Base-by-base conservation (phyloP, 2,113 vertebrate genomes). In the Saccopteryx leptura region DNA sequence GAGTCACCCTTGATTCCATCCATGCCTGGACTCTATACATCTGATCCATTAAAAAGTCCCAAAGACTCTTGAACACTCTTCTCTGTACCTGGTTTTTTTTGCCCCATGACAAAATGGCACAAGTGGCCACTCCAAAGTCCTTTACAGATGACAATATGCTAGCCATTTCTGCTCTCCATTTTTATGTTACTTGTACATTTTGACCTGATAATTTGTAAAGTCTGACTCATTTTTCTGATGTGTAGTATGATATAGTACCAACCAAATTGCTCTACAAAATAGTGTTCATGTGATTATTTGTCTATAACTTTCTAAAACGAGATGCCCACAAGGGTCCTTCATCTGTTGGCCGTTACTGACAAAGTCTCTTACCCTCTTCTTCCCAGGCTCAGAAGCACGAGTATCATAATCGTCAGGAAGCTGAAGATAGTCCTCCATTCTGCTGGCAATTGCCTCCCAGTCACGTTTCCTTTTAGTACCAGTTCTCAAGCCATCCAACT, bases 381-480 rank as follows among this genome's bases (percentile, higher is more conserved):
- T 99, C 85, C 99, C 99, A 18, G 99, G 99, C 95, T 99, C 98
- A 12, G 99, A 99, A 98, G 99, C 99, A 87, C 99, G 99, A 76
- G 99, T 99, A 87, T 99, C 99, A 96, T 99, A 99, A 97, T 99
- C 99, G 94, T 99, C 99, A 8, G 99, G 99, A 97, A 99, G 99
- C 98, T 99, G 99, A 71, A 99, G 99, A 97, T 99, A 99, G 98
- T 99, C 99, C 96, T 99, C 99, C 98, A 99, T 98, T 95, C 98
- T 98, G 97, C 98, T 99, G 89, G 99, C 98, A 98, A 99, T 97
- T 82, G 99, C 98, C 86, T 99, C 99, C 97, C 98, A 98, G 96
- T 99, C 99, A 76, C 99, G 99, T 89, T 99, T 99, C 97, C 99
- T 99, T 98, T 99, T 99, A 96, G 99, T 98, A 28, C 99, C 98